Evolutionary conservation across 2,797 vertebrate species (phyloP).

Genomic region (Muraenolepis orangiensis): DNA sequence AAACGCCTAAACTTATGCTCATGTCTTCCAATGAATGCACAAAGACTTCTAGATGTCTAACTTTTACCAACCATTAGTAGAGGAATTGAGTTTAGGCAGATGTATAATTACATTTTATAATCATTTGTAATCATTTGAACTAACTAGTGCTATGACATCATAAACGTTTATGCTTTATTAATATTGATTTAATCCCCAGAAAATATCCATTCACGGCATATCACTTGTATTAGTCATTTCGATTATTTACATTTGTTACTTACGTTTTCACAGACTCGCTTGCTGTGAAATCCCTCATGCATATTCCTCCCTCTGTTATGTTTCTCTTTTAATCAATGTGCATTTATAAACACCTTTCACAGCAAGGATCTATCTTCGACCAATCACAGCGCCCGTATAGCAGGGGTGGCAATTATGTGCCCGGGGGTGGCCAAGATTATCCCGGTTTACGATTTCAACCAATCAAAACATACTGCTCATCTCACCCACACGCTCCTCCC

Average conservation of each 20-base stretch:
- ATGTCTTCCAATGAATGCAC: background rate
- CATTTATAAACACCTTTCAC: background rate
- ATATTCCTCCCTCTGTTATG: background rate
- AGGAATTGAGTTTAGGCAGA: background rate
- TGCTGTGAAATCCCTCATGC: background rate
- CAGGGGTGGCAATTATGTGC: background rate
- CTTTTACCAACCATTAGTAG: background rate
- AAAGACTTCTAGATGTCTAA: background rate
- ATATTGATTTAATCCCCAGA: background rate
- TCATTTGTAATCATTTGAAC: background rate
- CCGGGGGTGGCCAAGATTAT: background rate
- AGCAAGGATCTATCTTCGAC: background rate
- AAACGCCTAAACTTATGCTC: background rate
- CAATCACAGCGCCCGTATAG: background rate
- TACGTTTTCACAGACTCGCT: background rate
- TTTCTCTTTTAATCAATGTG: background rate
- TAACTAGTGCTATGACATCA: background rate
- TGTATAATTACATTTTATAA: too few species aligned
- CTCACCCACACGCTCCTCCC: background rate
- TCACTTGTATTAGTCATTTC: background rate
- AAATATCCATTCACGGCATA: background rate
- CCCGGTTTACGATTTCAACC: background rate
- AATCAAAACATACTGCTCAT: background rate
- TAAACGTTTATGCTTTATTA: background rate
- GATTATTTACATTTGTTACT: background rate